Percentiles rank a stretch among this genome's conserved stretches.
These are phyloP conservation scores for Branchinecta lindahli DNA, from an alignment of 1,140 invertebrate genomes.

Conservation along the genomic window DNA sequence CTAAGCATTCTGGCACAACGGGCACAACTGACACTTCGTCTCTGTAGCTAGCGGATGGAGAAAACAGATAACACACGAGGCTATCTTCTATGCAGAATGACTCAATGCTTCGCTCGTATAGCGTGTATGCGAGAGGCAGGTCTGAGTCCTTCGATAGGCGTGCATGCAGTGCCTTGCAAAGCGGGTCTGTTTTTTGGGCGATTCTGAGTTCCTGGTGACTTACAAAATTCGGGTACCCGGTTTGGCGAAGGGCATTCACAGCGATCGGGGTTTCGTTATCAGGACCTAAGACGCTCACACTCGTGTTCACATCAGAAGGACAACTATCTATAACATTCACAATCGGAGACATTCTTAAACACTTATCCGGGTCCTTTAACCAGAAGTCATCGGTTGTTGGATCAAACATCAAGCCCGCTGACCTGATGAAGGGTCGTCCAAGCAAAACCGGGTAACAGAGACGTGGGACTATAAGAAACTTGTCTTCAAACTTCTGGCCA, in stretches of 20 bases:
- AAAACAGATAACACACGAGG: not conserved
- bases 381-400: not conserved
- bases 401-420: not conserved
- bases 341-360: not conserved
- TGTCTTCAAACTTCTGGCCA: not conserved
- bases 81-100: conserved; percentile 3
- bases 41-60: not conserved
- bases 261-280: too few species aligned
- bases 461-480: not conserved
- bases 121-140: not conserved
- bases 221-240: not conserved
- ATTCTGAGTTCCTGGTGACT: not conserved
- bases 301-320: not conserved
- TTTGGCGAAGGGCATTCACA: too few species aligned
- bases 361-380: not conserved
- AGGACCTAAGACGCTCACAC: not conserved
- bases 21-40: not conserved
- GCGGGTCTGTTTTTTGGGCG: not conserved
- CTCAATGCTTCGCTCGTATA: not conserved
- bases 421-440: not conserved
- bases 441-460: not conserved
- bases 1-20: not conserved
- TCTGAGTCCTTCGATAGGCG: not conserved
- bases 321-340: not conserved
- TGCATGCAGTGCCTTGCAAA: not conserved